A percentile compares a stretch with the other conserved stretches of the same genome.
Evolutionary conservation across 2,797 vertebrate genomes (phyloP).

Genomic region (Crenuchus spilurus): DNA sequence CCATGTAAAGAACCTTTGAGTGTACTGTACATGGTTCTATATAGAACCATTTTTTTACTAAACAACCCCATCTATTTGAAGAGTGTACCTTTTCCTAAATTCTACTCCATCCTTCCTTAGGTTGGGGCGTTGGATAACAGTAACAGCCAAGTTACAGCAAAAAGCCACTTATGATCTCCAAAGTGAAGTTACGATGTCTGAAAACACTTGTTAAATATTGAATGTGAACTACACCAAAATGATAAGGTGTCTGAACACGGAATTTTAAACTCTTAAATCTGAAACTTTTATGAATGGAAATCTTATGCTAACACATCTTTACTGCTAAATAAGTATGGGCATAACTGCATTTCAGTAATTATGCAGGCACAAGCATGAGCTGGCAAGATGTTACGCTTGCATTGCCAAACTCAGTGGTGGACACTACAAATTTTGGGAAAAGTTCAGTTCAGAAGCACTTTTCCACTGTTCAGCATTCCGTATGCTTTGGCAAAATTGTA

Average conservation of each 20-base stretch:
- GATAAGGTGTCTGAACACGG: neutral
- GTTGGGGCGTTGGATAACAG: no score
- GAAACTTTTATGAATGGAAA: neutral
- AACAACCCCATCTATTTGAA: no score
- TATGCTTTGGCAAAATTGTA: constrained; percentile 15
- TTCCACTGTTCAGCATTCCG: neutral
- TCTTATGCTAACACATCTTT: neutral
- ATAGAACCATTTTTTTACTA: no score
- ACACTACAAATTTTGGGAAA: neutral
- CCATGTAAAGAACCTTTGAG: no score
- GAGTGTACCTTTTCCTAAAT: no score
- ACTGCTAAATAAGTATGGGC: neutral
- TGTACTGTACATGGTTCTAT: no score
- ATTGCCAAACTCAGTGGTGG: neutral
- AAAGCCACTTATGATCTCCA: neutral
- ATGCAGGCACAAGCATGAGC: neutral
- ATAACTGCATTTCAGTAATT: neutral
- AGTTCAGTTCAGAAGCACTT: neutral
- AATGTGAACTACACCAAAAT: neutral
- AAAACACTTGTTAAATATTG: no score
- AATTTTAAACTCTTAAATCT: neutral
- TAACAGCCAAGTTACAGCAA: neutral
- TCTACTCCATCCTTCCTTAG: no score
- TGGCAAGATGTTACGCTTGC: neutral
- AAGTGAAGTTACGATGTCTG: neutral